A percentile compares a stretch with the other conserved stretches of the same genome.
phyloP scores from a whole-genome alignment of 2,888 invertebrate genomes.

The Dicyrtomina minuta region DNA sequence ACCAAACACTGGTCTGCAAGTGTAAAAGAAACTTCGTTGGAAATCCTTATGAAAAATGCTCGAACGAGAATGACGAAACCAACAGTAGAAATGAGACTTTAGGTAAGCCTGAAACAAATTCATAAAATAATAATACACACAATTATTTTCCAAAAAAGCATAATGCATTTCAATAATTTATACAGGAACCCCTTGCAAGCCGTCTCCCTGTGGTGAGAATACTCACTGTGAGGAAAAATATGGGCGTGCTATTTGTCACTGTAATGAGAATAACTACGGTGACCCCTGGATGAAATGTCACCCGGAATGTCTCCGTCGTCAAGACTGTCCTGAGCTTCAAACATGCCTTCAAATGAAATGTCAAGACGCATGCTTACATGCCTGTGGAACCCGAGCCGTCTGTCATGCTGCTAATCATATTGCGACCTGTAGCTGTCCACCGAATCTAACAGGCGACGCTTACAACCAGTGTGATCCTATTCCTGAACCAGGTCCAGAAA shows the following conservation, averaged over 20 bases:
- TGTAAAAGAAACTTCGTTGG: no score
- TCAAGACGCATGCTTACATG: constrained; percentile 3
- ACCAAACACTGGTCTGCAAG: no score
- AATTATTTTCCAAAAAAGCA: no score
- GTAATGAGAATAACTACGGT: constrained; percentile 7
- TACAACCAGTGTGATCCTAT: neutral
- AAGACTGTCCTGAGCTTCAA: neutral
- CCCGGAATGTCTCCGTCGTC: constrained; percentile 8
- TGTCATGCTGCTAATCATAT: neutral
- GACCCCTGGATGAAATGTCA: constrained; percentile 14
- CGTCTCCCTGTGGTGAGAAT: constrained; percentile 9
- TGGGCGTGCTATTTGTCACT: constrained; percentile 19
- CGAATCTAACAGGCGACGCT: neutral
- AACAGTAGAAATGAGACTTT: neutral
- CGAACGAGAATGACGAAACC: neutral
- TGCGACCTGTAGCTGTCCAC: neutral
- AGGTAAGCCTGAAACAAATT: no score
- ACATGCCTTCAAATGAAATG: constrained; percentile 11
- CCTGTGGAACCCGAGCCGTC: constrained; percentile 1
- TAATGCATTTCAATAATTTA: no score
- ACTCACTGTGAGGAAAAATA: constrained; percentile 19
- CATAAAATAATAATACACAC: no score
- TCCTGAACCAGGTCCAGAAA: no score
- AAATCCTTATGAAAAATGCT: neutral
- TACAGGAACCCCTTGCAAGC: constrained; percentile 7